Base-by-base conservation (phyloP, 2,797 vertebrate species). In the Spinus olivaceus region DNA sequence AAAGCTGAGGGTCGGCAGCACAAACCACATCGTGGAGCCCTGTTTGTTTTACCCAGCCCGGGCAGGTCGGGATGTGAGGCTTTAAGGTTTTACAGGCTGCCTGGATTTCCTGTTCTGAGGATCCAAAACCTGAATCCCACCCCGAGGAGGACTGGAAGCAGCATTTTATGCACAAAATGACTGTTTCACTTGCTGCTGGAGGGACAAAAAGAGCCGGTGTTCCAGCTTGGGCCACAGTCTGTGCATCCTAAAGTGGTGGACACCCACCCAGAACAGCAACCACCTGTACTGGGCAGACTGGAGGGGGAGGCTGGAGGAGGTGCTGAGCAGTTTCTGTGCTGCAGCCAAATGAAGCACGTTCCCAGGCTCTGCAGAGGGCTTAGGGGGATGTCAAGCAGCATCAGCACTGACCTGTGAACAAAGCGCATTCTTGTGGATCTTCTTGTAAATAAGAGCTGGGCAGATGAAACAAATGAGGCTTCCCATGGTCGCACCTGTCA, bases 391-490 rank as follows among this genome's bases (percentile, higher is more conserved):
- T 95, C 86, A 80, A 92, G 88, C 81, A 95, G 65, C 83, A 94
- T 73, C 78, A 84, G 67, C 89, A 97, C 98, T 96, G 91, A 99
- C 99, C 99, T 99, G 99, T 90, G 99, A 98, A 32, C 98, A 97
- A 69, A 99, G 87, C 6, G 98, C 94, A 42, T 98, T 99, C 98
- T 99, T 99, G 97, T 99, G 99, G 97, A 99, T 98, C 96, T 99
- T 99, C 97, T 96, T 99, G 97, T 99, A 99, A 97, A 99, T 99
- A 88, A 99, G 98, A 88, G 99, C 99, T 0, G 99, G 99, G 94
- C 99, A 99, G 95, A 99, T 98, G 94, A 99, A 99, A 97, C 99
- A 99, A 97, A 99, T 99, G 95, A 99, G 98, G 96, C 99, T 99
- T 51, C 99, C 99, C 99, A 99, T 99, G 8, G 99, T 99, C 17